These are phyloP conservation scores for Osmoderma eremita DNA, from an alignment of 2,888 invertebrate species.

Conservation along the genomic window DNA sequence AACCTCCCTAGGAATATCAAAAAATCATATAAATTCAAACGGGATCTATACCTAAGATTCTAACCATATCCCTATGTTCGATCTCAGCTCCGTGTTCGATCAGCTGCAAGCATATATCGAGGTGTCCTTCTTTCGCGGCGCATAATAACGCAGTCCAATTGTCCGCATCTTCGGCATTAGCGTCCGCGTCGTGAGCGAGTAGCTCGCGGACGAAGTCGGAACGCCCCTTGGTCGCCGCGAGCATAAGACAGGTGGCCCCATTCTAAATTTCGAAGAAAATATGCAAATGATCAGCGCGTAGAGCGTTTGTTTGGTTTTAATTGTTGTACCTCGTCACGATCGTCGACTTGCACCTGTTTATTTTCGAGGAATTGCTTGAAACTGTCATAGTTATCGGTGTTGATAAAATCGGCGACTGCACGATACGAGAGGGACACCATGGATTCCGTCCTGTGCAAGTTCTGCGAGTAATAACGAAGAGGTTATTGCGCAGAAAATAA, in stretches of 20 bases:
- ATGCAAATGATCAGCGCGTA: not conserved
- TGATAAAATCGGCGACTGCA: conserved; percentile 81
- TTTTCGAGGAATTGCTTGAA: conserved; percentile 84
- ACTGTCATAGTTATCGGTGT: conserved; percentile 81
- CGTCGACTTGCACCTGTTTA: conserved; percentile 84
- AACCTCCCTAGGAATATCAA: conserved; percentile 79
- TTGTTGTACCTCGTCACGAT: conserved; percentile 80
- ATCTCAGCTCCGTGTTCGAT: conserved; percentile 86
- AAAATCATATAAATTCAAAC: conserved; percentile 22
- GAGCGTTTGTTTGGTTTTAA: not conserved
- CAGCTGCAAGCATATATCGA: conserved; percentile 81
- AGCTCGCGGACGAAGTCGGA: conserved; percentile 84
- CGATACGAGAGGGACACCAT: conserved; percentile 91
- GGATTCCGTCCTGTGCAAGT: conserved; percentile 89
- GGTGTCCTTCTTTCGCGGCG: conserved; percentile 89
- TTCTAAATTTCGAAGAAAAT: conserved; percentile 70
- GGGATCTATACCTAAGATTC: too few species aligned
- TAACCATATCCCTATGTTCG: conserved; percentile 74
- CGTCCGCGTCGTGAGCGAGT: conserved; percentile 90
- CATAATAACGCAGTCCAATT: conserved; percentile 92
- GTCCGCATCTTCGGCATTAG: conserved; percentile 90
- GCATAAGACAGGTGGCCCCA: conserved; percentile 93
- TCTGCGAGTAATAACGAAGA: conserved; percentile 67
- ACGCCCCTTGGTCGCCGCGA: conserved; percentile 88
- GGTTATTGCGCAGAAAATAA: too few species aligned